phyloP scores from a whole-genome alignment of 2,888 invertebrate species.

The Belgica antarctica region DNA sequence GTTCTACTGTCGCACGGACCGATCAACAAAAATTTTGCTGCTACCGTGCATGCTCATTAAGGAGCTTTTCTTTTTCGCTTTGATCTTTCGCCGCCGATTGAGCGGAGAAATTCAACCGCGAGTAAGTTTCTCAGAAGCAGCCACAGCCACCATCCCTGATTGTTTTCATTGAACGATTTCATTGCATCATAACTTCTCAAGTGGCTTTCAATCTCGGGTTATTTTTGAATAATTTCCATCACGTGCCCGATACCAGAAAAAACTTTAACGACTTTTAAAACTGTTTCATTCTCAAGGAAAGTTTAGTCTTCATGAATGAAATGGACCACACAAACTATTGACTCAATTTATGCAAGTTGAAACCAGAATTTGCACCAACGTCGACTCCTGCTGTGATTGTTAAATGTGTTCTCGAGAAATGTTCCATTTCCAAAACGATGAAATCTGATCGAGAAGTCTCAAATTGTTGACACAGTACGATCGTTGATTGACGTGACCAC shows the following conservation, averaged over 20 bases:
- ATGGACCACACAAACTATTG: conserved; percentile 39
- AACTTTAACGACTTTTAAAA: not conserved
- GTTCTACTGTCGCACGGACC: too few relatives aligned
- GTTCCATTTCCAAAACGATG: not conserved
- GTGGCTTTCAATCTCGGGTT: conserved; percentile 16
- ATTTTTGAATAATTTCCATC: conserved; percentile 10
- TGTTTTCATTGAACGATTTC: not conserved
- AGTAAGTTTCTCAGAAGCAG: too few relatives aligned
- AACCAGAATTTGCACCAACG: conserved; percentile 35
- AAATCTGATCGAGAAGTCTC: conserved; percentile 30
- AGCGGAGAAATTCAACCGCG: too few relatives aligned
- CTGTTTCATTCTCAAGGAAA: not conserved
- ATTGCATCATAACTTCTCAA: not conserved
- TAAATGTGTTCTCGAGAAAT: conserved; percentile 29
- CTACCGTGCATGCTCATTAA: too few relatives aligned
- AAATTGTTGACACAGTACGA: too few relatives aligned
- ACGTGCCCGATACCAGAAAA: not conserved
- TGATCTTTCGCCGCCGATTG: not conserved
- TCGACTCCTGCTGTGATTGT: conserved; percentile 40
- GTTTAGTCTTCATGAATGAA: conserved; percentile 5
- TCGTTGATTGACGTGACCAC: conserved; percentile 7
- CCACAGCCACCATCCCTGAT: too few relatives aligned
- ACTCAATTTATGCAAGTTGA: conserved; percentile 13
- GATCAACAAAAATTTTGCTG: too few relatives aligned
- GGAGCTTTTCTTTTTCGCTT: not conserved